Percentiles rank a stretch among this genome's conserved stretches.
Conservation (phyloP, 2,888 invertebrate genomes). For the Schizaphis graminum region DNA sequence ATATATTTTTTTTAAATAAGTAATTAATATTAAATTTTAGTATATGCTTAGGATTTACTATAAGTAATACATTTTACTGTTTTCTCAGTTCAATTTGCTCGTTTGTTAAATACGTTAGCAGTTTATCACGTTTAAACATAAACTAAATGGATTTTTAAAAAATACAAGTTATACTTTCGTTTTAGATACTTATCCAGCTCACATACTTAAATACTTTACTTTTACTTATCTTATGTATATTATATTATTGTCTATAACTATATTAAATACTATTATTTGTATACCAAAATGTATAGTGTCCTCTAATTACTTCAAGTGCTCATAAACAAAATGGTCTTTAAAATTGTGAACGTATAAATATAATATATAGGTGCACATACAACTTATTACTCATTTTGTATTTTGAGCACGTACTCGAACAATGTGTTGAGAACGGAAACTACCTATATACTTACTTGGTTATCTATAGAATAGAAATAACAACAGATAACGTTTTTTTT, state of each 20-base stretch:
- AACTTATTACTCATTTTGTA: constrained; percentile 18
- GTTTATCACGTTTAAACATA: background rate
- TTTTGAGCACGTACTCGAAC: constrained; percentile 46
- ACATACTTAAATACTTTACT: background rate
- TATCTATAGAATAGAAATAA: constrained; percentile 26
- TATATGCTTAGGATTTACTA: background rate
- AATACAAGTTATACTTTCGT: background rate
- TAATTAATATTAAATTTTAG: background rate
- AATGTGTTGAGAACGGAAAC: constrained; percentile 34
- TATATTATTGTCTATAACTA: background rate
- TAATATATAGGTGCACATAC: background rate
- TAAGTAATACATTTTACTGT: background rate
- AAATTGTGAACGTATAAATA: background rate
- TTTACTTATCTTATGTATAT: background rate
- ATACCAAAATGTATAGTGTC: background rate
- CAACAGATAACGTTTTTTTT: constrained; percentile 35
- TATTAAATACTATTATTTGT: background rate
- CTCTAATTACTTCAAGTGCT: constrained; percentile 14
- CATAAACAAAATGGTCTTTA: constrained; percentile 31
- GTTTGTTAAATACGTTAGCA: background rate
- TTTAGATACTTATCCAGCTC: background rate
- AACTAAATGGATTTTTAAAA: background rate
- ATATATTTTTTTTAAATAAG: background rate
- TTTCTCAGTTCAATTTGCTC: background rate
- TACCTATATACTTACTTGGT: background rate